Conservation (phyloP, 2,113 vertebrate species). For the Takifugu bimaculatus region DNA sequence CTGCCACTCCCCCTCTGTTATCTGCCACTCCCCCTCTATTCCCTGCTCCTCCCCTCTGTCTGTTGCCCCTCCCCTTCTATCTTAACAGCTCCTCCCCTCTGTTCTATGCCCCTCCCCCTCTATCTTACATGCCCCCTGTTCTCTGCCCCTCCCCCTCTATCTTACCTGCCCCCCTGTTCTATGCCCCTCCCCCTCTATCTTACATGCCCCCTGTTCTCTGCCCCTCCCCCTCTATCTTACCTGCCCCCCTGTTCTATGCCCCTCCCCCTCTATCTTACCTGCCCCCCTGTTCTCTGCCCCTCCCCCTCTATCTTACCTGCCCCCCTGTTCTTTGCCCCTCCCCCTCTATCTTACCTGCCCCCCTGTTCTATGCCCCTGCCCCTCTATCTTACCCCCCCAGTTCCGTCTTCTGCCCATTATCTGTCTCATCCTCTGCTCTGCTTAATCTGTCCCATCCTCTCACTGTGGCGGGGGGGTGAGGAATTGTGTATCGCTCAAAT, state of each 20-base stretch:
- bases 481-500: conserved; percentile 65
- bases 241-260: conserved; percentile 30
- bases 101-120: neutral
- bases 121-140: conserved; percentile 29
- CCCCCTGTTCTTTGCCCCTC: conserved; percentile 53
- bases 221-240: conserved; percentile 62
- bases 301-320: no score
- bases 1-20: no score
- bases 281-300: conserved; percentile 20
- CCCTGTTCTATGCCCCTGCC: conserved; percentile 21
- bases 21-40: no score
- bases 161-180: conserved; percentile 59
- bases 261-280: neutral
- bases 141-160: conserved; percentile 19
- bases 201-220: conserved; percentile 67
- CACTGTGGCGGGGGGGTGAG: conserved; percentile 60
- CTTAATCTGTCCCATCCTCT: conserved; percentile 65
- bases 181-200: conserved; percentile 49
- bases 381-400: conserved; percentile 26
- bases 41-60: no score
- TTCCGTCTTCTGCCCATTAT: conserved; percentile 58
- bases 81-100: neutral
- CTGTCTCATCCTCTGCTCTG: conserved; percentile 56
- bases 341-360: neutral
- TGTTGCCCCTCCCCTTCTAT: neutral